phyloP scores from a whole-genome alignment of 2,113 vertebrate species.

The Pseudopipra pipra region DNA sequence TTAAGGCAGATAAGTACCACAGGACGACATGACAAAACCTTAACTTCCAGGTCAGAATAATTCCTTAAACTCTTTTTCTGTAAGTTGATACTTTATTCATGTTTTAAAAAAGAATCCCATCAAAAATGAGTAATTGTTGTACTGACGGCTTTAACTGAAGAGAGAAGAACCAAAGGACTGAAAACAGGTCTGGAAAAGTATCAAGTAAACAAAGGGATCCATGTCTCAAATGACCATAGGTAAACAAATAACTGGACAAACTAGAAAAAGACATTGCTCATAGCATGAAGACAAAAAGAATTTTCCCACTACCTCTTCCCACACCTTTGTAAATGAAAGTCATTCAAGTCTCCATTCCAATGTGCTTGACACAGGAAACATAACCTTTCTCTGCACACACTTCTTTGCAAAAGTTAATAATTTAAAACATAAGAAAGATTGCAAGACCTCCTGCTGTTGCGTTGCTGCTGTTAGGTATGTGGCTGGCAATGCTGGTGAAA shows the following conservation, averaged over 20 bases:
- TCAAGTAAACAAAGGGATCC: not conserved
- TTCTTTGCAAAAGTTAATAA: not conserved
- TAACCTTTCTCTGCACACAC: not conserved
- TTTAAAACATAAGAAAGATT: not conserved
- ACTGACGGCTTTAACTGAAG: not conserved
- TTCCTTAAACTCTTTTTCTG: not conserved
- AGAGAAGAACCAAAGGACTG: not conserved
- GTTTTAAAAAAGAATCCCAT: not conserved
- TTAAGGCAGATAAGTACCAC: not conserved
- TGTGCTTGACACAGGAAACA: not conserved
- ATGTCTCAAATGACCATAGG: not conserved
- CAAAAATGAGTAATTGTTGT: not conserved
- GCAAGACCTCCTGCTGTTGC: not conserved
- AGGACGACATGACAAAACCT: not conserved
- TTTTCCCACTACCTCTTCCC: not conserved
- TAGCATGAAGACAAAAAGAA: not conserved
- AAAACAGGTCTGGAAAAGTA: not conserved
- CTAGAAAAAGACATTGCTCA: not conserved
- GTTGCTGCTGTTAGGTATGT: not conserved
- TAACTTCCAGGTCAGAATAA: not conserved
- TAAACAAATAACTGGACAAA: not conserved
- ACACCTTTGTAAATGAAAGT: not conserved
- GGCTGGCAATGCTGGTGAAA: not conserved
- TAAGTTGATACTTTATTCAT: not conserved
- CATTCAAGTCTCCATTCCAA: not conserved